Evolutionary conservation across 2,888 invertebrate species (phyloP).

Genomic region (Ametastegia equiseti): DNA sequence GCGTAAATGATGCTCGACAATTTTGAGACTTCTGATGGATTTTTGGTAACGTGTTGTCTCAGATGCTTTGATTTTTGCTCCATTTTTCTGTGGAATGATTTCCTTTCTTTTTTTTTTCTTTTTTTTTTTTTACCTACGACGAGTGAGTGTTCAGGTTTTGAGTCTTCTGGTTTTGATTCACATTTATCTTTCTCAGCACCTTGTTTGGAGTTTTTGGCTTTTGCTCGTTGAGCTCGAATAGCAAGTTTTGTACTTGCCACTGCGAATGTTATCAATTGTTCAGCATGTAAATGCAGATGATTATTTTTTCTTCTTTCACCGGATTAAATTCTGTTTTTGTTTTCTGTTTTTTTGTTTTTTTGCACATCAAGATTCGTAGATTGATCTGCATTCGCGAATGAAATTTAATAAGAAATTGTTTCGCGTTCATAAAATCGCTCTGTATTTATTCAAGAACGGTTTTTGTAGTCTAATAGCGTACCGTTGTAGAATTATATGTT

Average conservation of each 20-base stretch:
- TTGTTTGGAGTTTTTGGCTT: neutral
- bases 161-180: neutral
- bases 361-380: neutral
- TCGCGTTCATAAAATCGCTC: neutral
- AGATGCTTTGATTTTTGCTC: conserved; percentile 18
- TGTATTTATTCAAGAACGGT: neutral
- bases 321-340: neutral
- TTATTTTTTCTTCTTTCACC: neutral
- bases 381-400: conserved; percentile 2
- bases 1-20: too few species aligned
- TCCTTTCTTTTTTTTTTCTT: neutral
- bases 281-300: neutral
- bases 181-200: conserved; percentile 16
- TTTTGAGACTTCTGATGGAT: too few species aligned
- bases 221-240: neutral
- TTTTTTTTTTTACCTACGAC: neutral
- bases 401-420: neutral
- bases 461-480: neutral
- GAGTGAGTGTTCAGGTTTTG: neutral
- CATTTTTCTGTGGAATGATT: neutral
- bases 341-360: neutral
- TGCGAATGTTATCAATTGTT: conserved; percentile 15
- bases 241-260: neutral
- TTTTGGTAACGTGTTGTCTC: conserved; percentile 3
- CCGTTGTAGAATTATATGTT: neutral